phyloP scores from a whole-genome alignment of 2,113 vertebrate species.

The Heterotis niloticus region DNA sequence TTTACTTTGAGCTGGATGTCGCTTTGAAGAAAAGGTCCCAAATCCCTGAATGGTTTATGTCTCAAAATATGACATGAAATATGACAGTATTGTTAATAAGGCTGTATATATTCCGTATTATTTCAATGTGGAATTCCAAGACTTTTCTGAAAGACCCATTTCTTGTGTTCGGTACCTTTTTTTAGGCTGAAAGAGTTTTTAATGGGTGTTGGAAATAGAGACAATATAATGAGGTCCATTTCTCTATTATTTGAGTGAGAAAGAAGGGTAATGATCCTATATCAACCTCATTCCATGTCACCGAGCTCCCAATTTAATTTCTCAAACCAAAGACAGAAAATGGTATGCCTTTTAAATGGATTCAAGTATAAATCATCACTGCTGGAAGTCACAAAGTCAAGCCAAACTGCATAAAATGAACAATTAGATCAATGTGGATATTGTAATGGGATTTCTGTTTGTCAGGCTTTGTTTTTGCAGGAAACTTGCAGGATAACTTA shows the following conservation, averaged over 20 bases:
- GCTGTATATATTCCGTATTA: neutral
- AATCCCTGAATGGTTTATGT: too few relatives aligned
- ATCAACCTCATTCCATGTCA: constrained; percentile 35
- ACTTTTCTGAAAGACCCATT: neutral
- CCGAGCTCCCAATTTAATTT: constrained; percentile 36
- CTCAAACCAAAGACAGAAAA: constrained; percentile 16
- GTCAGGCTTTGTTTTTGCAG: constrained; percentile 21
- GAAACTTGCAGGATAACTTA: neutral
- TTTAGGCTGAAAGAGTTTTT: constrained; percentile 28
- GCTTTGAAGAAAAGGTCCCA: too few relatives aligned
- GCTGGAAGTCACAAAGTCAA: constrained; percentile 30
- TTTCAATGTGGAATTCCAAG: constrained; percentile 1
- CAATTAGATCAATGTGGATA: constrained; percentile 38
- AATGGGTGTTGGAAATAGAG: constrained; percentile 32
- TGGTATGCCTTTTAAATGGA: constrained; percentile 11
- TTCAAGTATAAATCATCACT: constrained; percentile 34
- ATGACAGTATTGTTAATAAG: neutral
- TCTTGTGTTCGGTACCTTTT: neutral
- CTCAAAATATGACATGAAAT: neutral
- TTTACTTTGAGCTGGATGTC: too few relatives aligned
- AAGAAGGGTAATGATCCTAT: constrained; percentile 31
- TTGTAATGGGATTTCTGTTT: constrained; percentile 35
- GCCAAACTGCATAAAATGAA: constrained; percentile 25
- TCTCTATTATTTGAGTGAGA: constrained; percentile 29
- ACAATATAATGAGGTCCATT: constrained; percentile 30